Base-by-base conservation (phyloP, 2,113 vertebrate species). In the Lagopus leucura region DNA sequence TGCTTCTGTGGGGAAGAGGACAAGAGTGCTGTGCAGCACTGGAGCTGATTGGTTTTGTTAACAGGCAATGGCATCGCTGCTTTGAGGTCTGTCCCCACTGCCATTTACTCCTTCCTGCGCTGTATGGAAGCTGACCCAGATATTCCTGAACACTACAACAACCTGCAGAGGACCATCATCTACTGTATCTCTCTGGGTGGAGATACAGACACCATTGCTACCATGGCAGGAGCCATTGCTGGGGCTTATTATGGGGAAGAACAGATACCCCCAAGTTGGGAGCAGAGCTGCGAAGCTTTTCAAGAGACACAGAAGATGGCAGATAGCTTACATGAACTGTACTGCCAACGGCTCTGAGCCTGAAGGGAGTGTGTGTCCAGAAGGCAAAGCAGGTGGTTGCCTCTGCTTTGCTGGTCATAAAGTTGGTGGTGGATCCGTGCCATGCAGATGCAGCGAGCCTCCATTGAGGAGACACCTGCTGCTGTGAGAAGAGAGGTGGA, bases 131-230 rank as follows among this genome's bases (percentile, higher is more conserved):
- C 98, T 0, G 98, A 97, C 34, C 98, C 99, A 0, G 98, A 98
- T 80, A 98, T 99, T 45, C 99, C 99, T 10, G 97, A 98, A 9
- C 96, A 81, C 72, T 99, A 98, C 82, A 98, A 98, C 9, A 98
- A 94, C 84, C 96, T 99, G 92, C 98, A 99, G 92, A 98, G 99
- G 97, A 99, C 99, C 86, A 97, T 99, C 86, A 98, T 98, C 47
- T 99, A 99, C 97, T 99, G 98, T 90, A 97, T 99, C 96, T 99
- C 98, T 1, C 97, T 99, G 79, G 99, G 99, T 10, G 99, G 99
- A n/a, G 99, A 99, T 98, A 99, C 99, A 6, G 99, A 99, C 98
- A 99, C 99, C 96, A 99, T 99, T 55, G 99, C 99, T 69, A 99
- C 99, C 96, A 99, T 99, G 99, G 99, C 99, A 0, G 99, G 99